Percentiles rank a stretch among this genome's conserved stretches.
phyloP scores from a whole-genome alignment of 1,140 invertebrate genomes.

The Radopholus similis region DNA sequence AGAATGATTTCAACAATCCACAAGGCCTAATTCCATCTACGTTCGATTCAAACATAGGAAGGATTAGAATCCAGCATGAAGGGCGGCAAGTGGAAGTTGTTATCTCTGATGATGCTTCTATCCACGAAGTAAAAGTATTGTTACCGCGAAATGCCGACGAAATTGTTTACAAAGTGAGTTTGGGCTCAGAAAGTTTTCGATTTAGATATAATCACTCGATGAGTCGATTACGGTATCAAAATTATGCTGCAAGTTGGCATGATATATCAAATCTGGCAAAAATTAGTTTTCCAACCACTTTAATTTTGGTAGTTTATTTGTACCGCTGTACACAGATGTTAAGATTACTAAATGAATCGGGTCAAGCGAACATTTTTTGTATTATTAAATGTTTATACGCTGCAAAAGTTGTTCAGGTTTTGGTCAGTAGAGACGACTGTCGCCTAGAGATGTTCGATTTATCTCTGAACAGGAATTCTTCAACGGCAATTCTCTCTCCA shows the following conservation, averaged over 20 bases:
- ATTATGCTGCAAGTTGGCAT: not conserved
- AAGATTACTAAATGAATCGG: no score
- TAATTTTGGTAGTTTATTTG: no score
- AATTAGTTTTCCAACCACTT: no score
- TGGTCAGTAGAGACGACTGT: conserved; percentile 17
- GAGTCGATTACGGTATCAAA: not conserved
- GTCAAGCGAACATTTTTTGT: not conserved
- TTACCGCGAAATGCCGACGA: no score
- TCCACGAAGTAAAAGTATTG: no score
- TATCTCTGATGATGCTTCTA: no score
- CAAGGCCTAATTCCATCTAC: not conserved
- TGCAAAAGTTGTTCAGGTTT: conserved; percentile 15
- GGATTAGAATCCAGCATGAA: not conserved
- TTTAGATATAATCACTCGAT: no score
- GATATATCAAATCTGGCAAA: not conserved
- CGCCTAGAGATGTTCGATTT: conserved; percentile 30
- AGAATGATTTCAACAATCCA: not conserved
- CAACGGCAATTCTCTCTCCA: not conserved
- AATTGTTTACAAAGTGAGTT: no score
- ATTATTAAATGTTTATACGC: not conserved
- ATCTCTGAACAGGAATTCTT: not conserved
- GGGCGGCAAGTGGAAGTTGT: no score
- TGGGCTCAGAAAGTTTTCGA: no score
- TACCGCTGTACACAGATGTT: no score
- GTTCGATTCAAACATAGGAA: not conserved